Base-by-base conservation (phyloP, 2,888 invertebrate species). In the Steinernema hermaphroditum region DNA sequence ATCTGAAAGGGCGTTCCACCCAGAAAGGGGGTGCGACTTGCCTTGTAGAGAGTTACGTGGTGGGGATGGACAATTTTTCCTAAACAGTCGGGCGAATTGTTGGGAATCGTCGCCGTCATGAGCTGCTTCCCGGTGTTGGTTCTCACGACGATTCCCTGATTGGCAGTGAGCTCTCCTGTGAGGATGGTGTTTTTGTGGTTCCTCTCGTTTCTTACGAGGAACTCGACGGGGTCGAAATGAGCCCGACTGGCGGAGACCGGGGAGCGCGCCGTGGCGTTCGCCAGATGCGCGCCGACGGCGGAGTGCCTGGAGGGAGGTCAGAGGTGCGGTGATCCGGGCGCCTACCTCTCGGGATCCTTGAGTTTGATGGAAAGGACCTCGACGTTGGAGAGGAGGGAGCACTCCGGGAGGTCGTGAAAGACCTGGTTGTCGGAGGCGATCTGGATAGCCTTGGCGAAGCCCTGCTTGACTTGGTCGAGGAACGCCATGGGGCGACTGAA, bases 321-420 rank as follows among this genome's bases (percentile, higher is more conserved):
- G 16, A 43, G 9, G 43, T 43, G 43, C 9, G 12, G 9, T 43
- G 9, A 43, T 14, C 12, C 43, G 43, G 9, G 16, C 9, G 9
- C 16, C 43, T 44, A 80, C 75, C 79, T 16, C 50, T 75, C 72
- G 16, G 77, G 74, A 68, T 78, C 76, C 49, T 72, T 68, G n/a
- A 78, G 43, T 57, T 78, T 78, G 44, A 78, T 78, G 8, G 78
- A 78, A 27, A 78, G 41, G 9, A 68, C 46, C 34, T 80, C 77
- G 12, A 73, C 72, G 41, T 62, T 71, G 6, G 70, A 69, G 41
- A 78, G 70, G 8, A 77, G 70, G 16, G 74, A 75, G 72, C 79
- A 78, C 24, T 79, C 79, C n/a, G 79, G 79, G 19, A 79, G 78
- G 29, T 81, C 81, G 54, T 72, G 57, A 71, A 81, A 79, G 19